Evolutionary conservation across 2,797 vertebrate species (phyloP).

Genomic region (Centroberyx gerrardi): DNA sequence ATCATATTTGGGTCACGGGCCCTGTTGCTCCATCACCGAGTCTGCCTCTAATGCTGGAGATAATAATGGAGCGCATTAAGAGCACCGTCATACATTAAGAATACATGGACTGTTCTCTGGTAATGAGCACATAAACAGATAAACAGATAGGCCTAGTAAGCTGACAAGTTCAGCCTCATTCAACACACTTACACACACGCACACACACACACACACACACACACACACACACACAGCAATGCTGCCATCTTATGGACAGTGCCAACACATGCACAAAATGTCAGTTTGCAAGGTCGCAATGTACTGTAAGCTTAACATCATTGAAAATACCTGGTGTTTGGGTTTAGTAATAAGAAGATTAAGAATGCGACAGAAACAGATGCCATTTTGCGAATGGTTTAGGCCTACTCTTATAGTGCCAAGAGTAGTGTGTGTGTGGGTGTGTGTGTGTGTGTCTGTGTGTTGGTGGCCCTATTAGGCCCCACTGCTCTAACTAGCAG

Average conservation of each 20-base stretch:
- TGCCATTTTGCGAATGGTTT: too few relatives aligned
- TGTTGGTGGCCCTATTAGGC: too few relatives aligned
- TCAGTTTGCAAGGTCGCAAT: not conserved
- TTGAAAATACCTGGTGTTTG: too few relatives aligned
- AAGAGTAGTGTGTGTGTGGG: too few relatives aligned
- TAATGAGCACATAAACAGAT: constrained; percentile 21
- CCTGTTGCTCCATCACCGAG: constrained; percentile 50
- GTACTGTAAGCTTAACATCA: too few relatives aligned
- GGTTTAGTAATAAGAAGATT: too few relatives aligned
- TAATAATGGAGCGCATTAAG: constrained; percentile 19
- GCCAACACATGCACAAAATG: not conserved
- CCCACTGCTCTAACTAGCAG: too few relatives aligned
- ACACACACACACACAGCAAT: constrained; percentile 12
- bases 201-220: not conserved
- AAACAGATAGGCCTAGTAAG: constrained; percentile 7
- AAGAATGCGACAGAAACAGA: too few relatives aligned
- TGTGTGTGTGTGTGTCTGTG: too few relatives aligned
- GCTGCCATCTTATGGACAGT: constrained; percentile 75
- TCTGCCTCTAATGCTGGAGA: constrained; percentile 34
- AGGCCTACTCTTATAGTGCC: too few relatives aligned
- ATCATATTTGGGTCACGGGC: constrained; percentile 71
- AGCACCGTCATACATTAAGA: not conserved
- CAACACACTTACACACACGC: not conserved
- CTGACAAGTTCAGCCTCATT: not conserved
- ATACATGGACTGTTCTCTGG: not conserved